phyloP scores from a whole-genome alignment of 2,797 vertebrate genomes.

The Falco berigora region DNA sequence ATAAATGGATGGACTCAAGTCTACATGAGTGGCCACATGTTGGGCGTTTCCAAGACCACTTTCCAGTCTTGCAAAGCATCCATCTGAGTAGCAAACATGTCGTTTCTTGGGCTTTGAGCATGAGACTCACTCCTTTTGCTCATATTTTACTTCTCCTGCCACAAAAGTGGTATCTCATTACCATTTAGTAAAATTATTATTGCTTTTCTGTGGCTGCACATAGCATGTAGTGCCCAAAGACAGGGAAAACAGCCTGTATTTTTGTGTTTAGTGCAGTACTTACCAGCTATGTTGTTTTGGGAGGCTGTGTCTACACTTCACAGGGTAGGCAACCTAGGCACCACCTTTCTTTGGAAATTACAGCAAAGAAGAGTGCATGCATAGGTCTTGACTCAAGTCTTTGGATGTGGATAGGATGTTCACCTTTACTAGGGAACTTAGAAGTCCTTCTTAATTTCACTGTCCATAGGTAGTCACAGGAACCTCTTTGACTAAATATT shows the following conservation, averaged over 20 bases:
- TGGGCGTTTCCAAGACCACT: not conserved
- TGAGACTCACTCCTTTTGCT: not conserved
- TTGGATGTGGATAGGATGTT: not conserved
- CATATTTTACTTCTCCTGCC: not conserved
- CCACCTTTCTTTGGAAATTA: not conserved
- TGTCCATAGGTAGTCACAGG: not conserved
- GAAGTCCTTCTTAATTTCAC: not conserved
- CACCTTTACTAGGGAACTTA: not conserved
- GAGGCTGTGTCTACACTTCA: not conserved
- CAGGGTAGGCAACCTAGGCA: not conserved
- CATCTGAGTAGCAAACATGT: not conserved
- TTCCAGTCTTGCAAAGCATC: not conserved
- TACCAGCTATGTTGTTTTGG: rapidly evolving
- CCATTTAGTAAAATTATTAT: not conserved
- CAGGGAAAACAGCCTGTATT: not conserved
- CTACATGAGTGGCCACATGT: not conserved
- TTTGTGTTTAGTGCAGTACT: not conserved
- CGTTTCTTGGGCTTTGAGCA: not conserved
- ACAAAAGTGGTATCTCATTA: not conserved
- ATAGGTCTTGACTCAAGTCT: not conserved
- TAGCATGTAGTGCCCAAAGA: not conserved
- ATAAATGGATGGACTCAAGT: not conserved
- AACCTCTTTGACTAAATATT: not conserved
- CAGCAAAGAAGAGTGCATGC: rapidly evolving
- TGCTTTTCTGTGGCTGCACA: not conserved